A percentile compares a stretch with the other conserved stretches of the same genome.
phyloP scores from a whole-genome alignment of 2,113 vertebrate species.

The Bos javanicus region DNA sequence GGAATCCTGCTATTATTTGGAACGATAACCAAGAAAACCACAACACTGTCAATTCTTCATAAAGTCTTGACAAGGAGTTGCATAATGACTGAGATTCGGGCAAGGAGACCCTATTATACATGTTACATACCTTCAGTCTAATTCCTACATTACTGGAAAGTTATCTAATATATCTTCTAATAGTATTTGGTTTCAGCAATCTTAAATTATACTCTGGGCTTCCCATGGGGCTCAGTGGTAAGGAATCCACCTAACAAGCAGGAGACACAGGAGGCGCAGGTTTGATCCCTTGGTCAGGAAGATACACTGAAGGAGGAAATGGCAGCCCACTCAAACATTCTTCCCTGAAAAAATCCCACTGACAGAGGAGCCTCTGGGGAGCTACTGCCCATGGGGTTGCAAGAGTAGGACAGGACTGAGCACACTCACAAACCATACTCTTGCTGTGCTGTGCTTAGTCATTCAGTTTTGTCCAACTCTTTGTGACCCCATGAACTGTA shows the following conservation, averaged over 20 bases:
- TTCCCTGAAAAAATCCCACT: neutral
- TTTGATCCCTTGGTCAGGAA: neutral
- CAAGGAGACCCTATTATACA: rapidly evolving
- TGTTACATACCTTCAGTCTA: neutral
- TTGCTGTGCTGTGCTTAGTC: neutral
- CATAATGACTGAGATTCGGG: rapidly evolving
- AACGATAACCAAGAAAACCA: neutral
- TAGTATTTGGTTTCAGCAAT: neutral
- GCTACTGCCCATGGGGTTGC: neutral
- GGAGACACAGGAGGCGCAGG: neutral
- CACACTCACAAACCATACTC: neutral
- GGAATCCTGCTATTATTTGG: neutral
- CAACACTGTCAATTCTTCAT: neutral
- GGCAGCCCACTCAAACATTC: neutral
- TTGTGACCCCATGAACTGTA: neutral
- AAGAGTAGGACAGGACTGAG: neutral
- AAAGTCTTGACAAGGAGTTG: neutral
- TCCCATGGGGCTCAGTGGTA: neutral
- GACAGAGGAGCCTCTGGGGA: neutral
- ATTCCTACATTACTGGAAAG: neutral
- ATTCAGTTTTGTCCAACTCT: neutral
- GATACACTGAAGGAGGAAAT: neutral
- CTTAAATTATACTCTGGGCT: neutral
- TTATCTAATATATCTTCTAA: no score
- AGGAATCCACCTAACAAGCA: neutral